Evolutionary conservation across 2,797 vertebrate species (phyloP), one percentile per base, ranked within the genome.

Genomic region (Aselliscus stoliczkanus): DNA sequence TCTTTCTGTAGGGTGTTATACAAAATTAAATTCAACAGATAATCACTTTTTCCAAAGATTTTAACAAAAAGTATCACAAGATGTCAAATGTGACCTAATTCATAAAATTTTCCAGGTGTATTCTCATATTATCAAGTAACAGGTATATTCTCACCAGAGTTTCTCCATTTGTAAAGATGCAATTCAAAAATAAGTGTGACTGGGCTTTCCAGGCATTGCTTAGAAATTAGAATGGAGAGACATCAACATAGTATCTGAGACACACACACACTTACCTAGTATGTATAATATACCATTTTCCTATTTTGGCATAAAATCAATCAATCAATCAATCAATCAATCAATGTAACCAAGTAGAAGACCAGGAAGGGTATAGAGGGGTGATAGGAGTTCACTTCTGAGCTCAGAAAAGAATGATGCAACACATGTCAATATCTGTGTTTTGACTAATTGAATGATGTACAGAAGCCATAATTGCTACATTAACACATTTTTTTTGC

Each of bases 391-490:
- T 47, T 86, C 52, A 88, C 17, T 37, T 93, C 42, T 67, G 64
- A 50, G n/a, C 18, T 72, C 37, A 70, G 34, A 64, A 95, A 83
- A 95, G 65, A 93, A 94, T 81, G 56, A 56, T 58, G 29, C 14
- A 56, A 79, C 10, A 79, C 10, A 23, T 88, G 62, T 73, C 76
- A 87, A 69, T 88, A 69, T 20, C 47, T 83, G 21, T n/a, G 52
- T 90, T 76, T 69, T 70, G 3, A 25, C 47, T 25, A 88, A 90
- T 80, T 82, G 93, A 75, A 80, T 92, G 42, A 96, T 83, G 82
- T 79, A 95, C 31, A 54, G 42, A 90, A 95, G 56, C 29, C 62
- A 93, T 96, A 97, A 97, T 93, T 94, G 37, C 52, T 52, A 47
- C 37, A 93, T 76, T 94, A n/a, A n/a, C n/a, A n/a, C n/a, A n/a